Evolutionary conservation across 2,797 vertebrate genomes (phyloP).

Genomic region (Cyclura pinguis): DNA sequence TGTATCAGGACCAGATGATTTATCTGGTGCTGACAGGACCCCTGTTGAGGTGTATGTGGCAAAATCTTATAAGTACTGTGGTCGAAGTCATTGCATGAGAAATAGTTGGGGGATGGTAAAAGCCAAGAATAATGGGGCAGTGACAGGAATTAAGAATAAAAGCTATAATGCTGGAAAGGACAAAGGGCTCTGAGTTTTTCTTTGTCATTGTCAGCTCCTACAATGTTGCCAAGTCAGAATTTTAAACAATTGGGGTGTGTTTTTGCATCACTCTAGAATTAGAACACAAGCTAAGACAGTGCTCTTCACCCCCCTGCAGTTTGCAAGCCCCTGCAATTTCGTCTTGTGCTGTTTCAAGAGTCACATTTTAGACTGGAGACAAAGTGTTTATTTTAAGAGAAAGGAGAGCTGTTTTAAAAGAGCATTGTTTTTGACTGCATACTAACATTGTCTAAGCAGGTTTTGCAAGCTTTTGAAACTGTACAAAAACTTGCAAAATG

Average conservation of each 20-base stretch:
- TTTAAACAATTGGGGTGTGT: background rate
- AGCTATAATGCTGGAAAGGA: background rate
- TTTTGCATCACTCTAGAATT: background rate
- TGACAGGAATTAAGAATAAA: background rate
- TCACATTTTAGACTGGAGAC: background rate
- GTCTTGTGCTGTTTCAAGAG: background rate
- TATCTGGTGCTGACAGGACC: background rate
- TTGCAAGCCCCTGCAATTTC: background rate
- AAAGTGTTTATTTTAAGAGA: background rate
- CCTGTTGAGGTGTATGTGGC: constrained; percentile 6
- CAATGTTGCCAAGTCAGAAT: background rate
- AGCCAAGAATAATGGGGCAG: background rate
- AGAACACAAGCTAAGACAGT: background rate
- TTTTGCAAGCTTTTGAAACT: background rate
- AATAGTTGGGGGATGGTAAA: background rate
- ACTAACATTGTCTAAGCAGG: background rate
- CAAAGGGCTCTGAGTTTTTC: background rate
- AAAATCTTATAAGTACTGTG: background rate
- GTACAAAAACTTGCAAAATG: background rate
- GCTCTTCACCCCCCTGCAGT: background rate
- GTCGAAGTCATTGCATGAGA: background rate
- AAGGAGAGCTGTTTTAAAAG: too few species aligned
- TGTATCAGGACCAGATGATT: constrained; percentile 20
- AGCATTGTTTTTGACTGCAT: background rate
- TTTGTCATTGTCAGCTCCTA: background rate